These are phyloP conservation scores for Chelonia mydas DNA, from an alignment of 2,797 vertebrate genomes.

Conservation along the genomic window DNA sequence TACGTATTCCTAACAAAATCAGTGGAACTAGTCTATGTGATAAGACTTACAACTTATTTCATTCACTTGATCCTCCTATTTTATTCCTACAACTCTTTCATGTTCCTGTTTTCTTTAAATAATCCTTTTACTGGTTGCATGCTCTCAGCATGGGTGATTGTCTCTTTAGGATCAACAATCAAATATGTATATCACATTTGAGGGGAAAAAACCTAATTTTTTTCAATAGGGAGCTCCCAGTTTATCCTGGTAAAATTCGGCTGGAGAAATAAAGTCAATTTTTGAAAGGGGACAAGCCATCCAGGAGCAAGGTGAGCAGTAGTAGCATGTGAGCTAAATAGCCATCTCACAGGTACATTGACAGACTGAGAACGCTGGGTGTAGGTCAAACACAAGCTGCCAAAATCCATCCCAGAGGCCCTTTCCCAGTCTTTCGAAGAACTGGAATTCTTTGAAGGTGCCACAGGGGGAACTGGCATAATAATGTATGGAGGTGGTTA, in stretches of 20 bases:
- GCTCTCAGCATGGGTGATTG: fast-evolving
- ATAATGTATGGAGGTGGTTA: background rate
- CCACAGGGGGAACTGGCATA: background rate
- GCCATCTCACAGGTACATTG: background rate
- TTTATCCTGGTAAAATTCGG: background rate
- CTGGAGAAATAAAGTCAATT: background rate
- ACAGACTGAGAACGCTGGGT: background rate
- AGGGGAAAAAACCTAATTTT: background rate
- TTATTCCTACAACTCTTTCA: background rate
- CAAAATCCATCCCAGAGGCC: background rate
- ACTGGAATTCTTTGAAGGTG: background rate
- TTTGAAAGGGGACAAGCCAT: background rate
- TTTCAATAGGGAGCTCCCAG: background rate
- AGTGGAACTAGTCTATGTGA: background rate
- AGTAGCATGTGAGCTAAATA: background rate
- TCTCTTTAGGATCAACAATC: too few relatives aligned
- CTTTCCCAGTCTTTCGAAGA: background rate
- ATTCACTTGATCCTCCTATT: fast-evolving
- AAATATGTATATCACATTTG: background rate
- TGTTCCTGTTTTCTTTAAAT: background rate
- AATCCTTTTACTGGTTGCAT: background rate
- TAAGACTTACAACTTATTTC: background rate
- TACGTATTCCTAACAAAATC: background rate
- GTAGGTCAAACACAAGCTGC: background rate
- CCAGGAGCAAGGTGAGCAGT: background rate